Evolutionary conservation across 2,888 invertebrate genomes (phyloP), one percentile per base, ranked within the genome.

Genomic region (Calameuta idolon): DNA sequence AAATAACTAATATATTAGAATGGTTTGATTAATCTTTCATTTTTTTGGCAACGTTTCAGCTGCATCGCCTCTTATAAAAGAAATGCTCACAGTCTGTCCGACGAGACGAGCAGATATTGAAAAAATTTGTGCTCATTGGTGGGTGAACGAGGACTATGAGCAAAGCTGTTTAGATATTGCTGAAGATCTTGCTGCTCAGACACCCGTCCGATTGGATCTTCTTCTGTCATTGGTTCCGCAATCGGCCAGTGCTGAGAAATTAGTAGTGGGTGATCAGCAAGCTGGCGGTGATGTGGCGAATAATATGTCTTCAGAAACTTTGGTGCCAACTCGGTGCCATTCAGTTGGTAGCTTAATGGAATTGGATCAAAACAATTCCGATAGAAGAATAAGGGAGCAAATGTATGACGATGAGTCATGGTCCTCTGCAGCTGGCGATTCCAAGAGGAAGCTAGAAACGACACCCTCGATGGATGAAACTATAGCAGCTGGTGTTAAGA

Each of bases 41-140:
- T 69, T 69, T n/a, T 40, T 33, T 76, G 79, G 75, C 76, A 79
- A 55, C 79, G 80, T 92, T 94, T 35, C 93, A 97, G 98, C 96
- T 85, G 99, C 99, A 0, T 98, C 99, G 9, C 96, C 97, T 75
- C 93, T 99, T 75, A 99, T 99, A 83, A 94, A 97, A 75, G 97
- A 97, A 85, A 97, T 99, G 96, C 93, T 99, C 86, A 97, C 98
- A 0, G 98, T 99, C 71, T 96, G 97, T 88, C 97, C 99, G 0
- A 93, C 95, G 75, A 95, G 96, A 88, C 94, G 99, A 83, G 98
- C 98, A 12, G 97, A 96, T 87, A 97, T 99, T 83, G 96, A 97
- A 81, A 97, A 97, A 91, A 98, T 99, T 82, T 98, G 99, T 90
- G 95, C 95, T 73, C 97, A 99, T 93, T 96, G 97, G 97, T 99